phyloP scores from a whole-genome alignment of 2,888 invertebrate species.

The Vesta saturnalis region DNA sequence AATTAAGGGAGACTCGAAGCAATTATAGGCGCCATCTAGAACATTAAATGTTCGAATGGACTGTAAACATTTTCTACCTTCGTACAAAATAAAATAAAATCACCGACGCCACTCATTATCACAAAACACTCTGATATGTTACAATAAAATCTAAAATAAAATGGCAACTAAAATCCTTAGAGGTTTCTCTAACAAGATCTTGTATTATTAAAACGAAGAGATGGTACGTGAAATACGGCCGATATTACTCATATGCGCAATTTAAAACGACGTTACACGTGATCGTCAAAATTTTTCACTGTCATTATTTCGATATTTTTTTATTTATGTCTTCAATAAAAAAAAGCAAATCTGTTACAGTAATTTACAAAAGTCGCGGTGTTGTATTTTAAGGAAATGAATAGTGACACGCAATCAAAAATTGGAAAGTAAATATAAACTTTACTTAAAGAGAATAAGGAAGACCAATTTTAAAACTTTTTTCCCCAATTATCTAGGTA shows the following conservation, averaged over 20 bases:
- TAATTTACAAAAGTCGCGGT: too few relatives aligned
- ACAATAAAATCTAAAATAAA: constrained; percentile 32
- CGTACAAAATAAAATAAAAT: constrained; percentile 5
- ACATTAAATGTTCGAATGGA: constrained; percentile 18
- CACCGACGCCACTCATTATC: constrained; percentile 14
- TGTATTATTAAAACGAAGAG: constrained; percentile 35
- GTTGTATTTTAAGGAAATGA: too few relatives aligned
- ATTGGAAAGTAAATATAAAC: too few relatives aligned
- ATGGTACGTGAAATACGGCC: constrained; percentile 38
- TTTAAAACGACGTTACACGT: constrained; percentile 19
- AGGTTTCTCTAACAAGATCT: constrained; percentile 37
- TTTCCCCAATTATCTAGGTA: too few relatives aligned
- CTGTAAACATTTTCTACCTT: constrained; percentile 7
- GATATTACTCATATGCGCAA: constrained; percentile 34
- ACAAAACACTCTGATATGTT: constrained; percentile 14
- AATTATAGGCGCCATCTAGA: constrained; percentile 33
- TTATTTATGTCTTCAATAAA: neutral
- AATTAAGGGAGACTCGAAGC: constrained; percentile 32
- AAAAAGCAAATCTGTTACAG: neutral
- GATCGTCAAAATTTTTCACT: constrained; percentile 5
- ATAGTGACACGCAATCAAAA: too few relatives aligned
- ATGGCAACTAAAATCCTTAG: constrained; percentile 30
- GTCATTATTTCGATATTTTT: constrained; percentile 1
- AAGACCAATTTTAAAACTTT: too few relatives aligned
- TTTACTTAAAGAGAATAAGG: too few relatives aligned